Evolutionary conservation across 2,888 invertebrate genomes (phyloP).

Genomic region (Alsophila aescularia): DNA sequence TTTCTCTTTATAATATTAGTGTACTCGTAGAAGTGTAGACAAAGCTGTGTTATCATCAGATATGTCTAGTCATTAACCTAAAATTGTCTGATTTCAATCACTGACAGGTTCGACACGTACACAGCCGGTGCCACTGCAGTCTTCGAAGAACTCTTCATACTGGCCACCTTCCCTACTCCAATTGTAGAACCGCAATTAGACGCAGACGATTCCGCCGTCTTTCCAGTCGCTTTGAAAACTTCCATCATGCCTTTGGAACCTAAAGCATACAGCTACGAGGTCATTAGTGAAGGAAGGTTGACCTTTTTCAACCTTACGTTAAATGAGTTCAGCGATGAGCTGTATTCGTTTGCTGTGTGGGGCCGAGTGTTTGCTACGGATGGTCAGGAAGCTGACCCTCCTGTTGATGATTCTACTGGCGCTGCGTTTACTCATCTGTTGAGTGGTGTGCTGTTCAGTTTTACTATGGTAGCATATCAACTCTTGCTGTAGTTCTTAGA

Average conservation of each 20-base stretch:
- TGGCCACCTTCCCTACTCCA: constrained; percentile 70
- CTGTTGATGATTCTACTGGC: constrained; percentile 37
- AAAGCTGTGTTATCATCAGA: too few relatives aligned
- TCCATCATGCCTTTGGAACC: constrained; percentile 78
- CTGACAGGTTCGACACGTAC: constrained; percentile 74
- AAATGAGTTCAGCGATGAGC: constrained; percentile 49
- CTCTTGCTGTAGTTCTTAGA: constrained; percentile 1
- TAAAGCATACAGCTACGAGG: constrained; percentile 54
- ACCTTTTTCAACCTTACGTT: constrained; percentile 52
- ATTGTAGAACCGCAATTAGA: constrained; percentile 41
- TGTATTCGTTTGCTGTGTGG: constrained; percentile 81
- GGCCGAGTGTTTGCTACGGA: constrained; percentile 79
- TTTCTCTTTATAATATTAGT: too few relatives aligned
- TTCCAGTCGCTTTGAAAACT: constrained; percentile 77
- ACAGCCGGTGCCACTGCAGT: constrained; percentile 60
- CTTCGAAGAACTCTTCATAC: constrained; percentile 75
- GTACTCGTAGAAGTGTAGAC: too few relatives aligned
- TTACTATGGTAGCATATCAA: too few relatives aligned
- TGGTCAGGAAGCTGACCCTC: constrained; percentile 55
- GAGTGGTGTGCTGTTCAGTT: constrained; percentile 28
- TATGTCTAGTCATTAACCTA: neutral
- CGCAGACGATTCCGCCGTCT: constrained; percentile 66
- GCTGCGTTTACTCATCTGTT: constrained; percentile 30
- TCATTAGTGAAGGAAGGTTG: constrained; percentile 25
- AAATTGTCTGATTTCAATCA: neutral